phyloP scores from a whole-genome alignment of 2,888 invertebrate species.

The Pseudococcus viburni region DNA sequence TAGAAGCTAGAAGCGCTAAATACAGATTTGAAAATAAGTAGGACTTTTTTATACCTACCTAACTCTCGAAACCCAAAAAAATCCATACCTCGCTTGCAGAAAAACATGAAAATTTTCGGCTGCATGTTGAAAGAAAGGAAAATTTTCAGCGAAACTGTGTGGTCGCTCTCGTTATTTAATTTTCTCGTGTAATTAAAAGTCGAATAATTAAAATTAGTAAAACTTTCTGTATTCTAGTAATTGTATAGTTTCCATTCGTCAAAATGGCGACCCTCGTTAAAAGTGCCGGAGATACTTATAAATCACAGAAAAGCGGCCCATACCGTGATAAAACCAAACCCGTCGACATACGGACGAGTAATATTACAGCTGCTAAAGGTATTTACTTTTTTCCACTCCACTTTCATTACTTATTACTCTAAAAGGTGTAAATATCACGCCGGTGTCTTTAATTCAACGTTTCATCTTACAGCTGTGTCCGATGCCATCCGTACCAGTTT shows the following conservation, averaged over 20 bases:
- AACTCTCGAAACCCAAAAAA: neutral
- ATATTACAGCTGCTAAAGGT: slow-evolving; percentile 99
- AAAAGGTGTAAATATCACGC: neutral
- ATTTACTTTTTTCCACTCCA: slow-evolving; percentile 68
- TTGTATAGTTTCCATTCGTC: slow-evolving; percentile 10
- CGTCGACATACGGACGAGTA: slow-evolving; percentile 91
- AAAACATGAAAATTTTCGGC: slow-evolving; percentile 24
- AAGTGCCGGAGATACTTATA: slow-evolving; percentile 72
- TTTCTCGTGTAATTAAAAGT: neutral
- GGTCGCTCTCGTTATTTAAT: slow-evolving; percentile 3
- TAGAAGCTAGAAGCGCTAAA: no score
- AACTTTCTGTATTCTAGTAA: neutral
- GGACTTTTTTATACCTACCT: neutral
- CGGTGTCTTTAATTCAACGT: neutral
- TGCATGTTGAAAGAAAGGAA: slow-evolving; percentile 23
- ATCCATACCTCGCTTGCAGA: neutral
- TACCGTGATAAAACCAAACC: slow-evolving; percentile 96
- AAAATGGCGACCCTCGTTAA: slow-evolving; percentile 59
- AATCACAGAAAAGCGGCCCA: slow-evolving; percentile 72
- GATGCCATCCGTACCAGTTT: slow-evolving; percentile 99
- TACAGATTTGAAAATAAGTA: neutral
- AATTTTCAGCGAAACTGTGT: slow-evolving; percentile 23
- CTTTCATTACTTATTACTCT: neutral
- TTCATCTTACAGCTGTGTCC: slow-evolving; percentile 84
- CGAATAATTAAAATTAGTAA: neutral